Conservation (phyloP, 2,113 vertebrate species). For the Mohoua ochrocephala region DNA sequence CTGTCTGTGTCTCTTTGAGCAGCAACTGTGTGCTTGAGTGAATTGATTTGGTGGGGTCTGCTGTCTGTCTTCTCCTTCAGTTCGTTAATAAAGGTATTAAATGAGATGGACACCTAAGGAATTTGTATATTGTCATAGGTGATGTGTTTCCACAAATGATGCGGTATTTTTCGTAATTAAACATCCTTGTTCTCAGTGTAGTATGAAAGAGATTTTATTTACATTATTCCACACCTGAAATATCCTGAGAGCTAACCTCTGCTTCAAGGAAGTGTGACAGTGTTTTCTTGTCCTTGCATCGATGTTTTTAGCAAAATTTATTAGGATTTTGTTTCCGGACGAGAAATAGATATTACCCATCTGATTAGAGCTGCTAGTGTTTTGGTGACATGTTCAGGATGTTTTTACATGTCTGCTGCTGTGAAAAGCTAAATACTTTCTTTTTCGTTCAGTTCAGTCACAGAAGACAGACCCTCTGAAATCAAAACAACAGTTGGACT, state of each 20-base stretch:
- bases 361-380: background rate
- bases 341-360: background rate
- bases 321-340: background rate
- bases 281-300: background rate
- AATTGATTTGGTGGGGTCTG: background rate
- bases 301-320: background rate
- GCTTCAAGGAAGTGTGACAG: background rate
- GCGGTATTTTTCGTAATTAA: background rate
- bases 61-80: background rate
- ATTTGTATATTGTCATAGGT: background rate
- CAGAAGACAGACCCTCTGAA: conserved; percentile 91
- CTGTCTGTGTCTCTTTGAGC: background rate
- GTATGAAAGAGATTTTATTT: background rate
- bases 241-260: background rate
- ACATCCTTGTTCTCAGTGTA: background rate
- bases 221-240: background rate
- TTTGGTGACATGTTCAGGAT: background rate
- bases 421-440: background rate
- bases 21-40: background rate
- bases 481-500: conserved; percentile 90
- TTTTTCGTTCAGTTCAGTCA: conserved; percentile 77
- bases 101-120: background rate
- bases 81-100: background rate
- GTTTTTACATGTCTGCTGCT: background rate
- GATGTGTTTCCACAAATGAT: background rate